phyloP scores from a whole-genome alignment of 2,888 invertebrate species.

The Nephrocerus scutellatus region DNA sequence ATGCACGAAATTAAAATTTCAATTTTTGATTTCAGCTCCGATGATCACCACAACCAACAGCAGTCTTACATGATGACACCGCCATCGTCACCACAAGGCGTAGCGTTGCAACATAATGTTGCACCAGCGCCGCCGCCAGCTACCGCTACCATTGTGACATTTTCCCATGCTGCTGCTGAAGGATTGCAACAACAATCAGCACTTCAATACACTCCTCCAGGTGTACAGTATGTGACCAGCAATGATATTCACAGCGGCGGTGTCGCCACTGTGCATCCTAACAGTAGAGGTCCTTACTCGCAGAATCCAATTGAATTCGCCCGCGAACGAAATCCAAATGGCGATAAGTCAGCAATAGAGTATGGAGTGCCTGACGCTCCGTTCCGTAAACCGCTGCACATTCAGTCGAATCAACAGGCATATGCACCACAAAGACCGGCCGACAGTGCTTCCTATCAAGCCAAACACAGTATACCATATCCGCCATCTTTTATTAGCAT shows the following conservation, averaged over 20 bases:
- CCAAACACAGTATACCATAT: slow-evolving; percentile 32
- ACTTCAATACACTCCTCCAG: slow-evolving; percentile 9
- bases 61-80: slow-evolving; percentile 13
- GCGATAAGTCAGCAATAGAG: slow-evolving; percentile 22
- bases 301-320: slow-evolving; percentile 9
- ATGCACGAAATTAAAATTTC: slow-evolving; percentile 9
- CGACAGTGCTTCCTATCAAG: slow-evolving; percentile 13
- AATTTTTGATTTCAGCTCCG: slow-evolving; percentile 19
- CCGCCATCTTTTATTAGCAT: slow-evolving; percentile 42
- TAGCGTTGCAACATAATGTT: slow-evolving; percentile 10
- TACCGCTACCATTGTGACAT: slow-evolving; percentile 22
- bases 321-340: slow-evolving; percentile 5
- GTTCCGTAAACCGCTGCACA: slow-evolving; percentile 16
- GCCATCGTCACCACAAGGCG: slow-evolving; percentile 2
- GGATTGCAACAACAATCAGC: slow-evolving; percentile 9
- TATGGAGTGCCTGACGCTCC: slow-evolving; percentile 19
- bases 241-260: slow-evolving; percentile 21
- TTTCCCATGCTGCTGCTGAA: slow-evolving; percentile 18
- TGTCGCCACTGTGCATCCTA: slow-evolving; percentile 6
- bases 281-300: slow-evolving; percentile 1
- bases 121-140: slow-evolving; percentile 25
- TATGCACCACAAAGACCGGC: slow-evolving; percentile 34
- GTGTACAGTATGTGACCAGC: slow-evolving; percentile 24
- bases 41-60: too few species aligned
- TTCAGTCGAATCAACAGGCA: slow-evolving; percentile 39